A percentile compares a stretch with the other conserved stretches of the same genome.
phyloP scores from a whole-genome alignment of 2,888 invertebrate genomes.

The Napeogenes inachia region DNA sequence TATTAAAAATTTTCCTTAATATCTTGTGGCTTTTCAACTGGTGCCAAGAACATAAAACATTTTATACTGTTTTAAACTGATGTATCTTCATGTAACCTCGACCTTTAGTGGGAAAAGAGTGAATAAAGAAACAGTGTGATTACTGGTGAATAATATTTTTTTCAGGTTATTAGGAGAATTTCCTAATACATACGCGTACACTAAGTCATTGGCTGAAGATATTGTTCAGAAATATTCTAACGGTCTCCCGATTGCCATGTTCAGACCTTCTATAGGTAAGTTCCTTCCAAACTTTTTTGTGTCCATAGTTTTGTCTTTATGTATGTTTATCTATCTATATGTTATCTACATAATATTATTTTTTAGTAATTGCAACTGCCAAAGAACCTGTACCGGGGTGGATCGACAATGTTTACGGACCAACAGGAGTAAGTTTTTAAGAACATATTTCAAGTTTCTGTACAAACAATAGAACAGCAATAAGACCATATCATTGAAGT shows the following conservation, averaged over 20 bases:
- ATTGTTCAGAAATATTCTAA: slow-evolving; percentile 84
- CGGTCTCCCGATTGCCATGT: slow-evolving; percentile 87
- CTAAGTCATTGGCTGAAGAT: slow-evolving; percentile 93
- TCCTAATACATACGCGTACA: slow-evolving; percentile 97
- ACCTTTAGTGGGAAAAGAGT: too few relatives aligned
- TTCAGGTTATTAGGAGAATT: slow-evolving; percentile 81
- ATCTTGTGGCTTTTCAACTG: not conserved
- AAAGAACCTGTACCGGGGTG: slow-evolving; percentile 80
- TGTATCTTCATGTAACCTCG: too few relatives aligned
- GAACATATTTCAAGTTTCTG: not conserved
- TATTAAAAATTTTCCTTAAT: not conserved
- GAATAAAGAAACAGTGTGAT: too few relatives aligned
- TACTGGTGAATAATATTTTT: too few relatives aligned
- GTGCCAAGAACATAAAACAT: too few relatives aligned
- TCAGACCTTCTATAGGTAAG: slow-evolving; percentile 93
- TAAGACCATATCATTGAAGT: too few relatives aligned
- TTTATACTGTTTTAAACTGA: too few relatives aligned
- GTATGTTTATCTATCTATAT: too few relatives aligned
- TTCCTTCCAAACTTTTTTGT: not conserved
- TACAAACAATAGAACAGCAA: too few relatives aligned
- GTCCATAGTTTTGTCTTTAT: too few relatives aligned
- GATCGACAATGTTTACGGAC: slow-evolving; percentile 87
- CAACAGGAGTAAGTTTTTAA: slow-evolving; percentile 73
- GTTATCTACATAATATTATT: slow-evolving; percentile 8
- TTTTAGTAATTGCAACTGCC: slow-evolving; percentile 73